Percentiles rank a stretch among this genome's conserved stretches.
Evolutionary conservation across 2,888 invertebrate species (phyloP).

Genomic region (Eurytoma adleriae): DNA sequence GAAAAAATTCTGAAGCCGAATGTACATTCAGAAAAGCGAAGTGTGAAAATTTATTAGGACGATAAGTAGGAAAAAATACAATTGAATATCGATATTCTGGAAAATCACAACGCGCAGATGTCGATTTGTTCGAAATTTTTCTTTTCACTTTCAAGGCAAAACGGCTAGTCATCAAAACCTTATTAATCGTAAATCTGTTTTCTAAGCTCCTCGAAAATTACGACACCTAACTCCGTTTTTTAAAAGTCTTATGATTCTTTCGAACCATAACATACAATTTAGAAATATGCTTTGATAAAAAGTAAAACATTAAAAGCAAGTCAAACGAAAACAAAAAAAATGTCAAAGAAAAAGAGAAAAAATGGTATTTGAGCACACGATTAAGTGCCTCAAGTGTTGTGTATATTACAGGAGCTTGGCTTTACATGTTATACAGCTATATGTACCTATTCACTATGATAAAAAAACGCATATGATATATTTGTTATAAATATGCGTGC

Average conservation of each 20-base stretch:
- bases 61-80: slow-evolving; percentile 19
- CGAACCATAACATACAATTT: slow-evolving; percentile 71
- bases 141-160: slow-evolving; percentile 47
- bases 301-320: slow-evolving; percentile 48
- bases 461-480: slow-evolving; percentile 74
- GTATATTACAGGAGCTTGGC: slow-evolving; percentile 77
- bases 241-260: slow-evolving; percentile 68
- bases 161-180: slow-evolving; percentile 54
- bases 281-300: slow-evolving; percentile 72
- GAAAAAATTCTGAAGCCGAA: not conserved
- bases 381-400: slow-evolving; percentile 76
- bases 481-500: slow-evolving; percentile 75
- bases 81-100: slow-evolving; percentile 67
- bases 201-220: slow-evolving; percentile 57
- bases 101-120: slow-evolving; percentile 59
- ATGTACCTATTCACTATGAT: slow-evolving; percentile 75
- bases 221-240: slow-evolving; percentile 67
- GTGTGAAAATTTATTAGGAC: not conserved
- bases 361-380: slow-evolving; percentile 75
- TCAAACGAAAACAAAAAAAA: slow-evolving; percentile 53
- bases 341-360: slow-evolving; percentile 61
- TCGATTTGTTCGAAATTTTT: slow-evolving; percentile 53
- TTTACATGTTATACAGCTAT: slow-evolving; percentile 76
- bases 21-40: not conserved
- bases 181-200: slow-evolving; percentile 46